Percentiles rank a stretch among this genome's conserved stretches.
Conservation (phyloP, 2,797 vertebrate species). For the Phrynocephalus forsythii region DNA sequence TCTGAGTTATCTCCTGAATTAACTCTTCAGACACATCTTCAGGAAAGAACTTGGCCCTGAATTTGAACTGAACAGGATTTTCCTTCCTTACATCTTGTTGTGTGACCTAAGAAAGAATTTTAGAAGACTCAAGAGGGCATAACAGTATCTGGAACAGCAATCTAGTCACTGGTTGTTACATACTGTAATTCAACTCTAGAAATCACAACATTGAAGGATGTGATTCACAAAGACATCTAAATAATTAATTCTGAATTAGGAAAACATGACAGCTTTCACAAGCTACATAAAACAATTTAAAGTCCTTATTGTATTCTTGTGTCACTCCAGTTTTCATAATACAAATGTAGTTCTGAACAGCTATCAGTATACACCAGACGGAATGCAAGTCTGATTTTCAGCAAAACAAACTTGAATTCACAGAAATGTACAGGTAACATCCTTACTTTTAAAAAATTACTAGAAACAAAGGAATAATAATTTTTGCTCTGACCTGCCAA, state of each 20-base stretch:
- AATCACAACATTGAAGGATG: slow-evolving; percentile 14
- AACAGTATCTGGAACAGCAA: background rate
- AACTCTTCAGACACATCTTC: slow-evolving; percentile 96
- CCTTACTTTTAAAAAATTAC: background rate
- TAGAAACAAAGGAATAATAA: background rate
- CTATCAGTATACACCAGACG: background rate
- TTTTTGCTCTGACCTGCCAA: background rate
- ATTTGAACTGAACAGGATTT: slow-evolving; percentile 96
- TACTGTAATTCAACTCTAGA: slow-evolving; percentile 22
- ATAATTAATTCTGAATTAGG: background rate
- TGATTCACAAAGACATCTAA: background rate
- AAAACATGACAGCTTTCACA: slow-evolving; percentile 37
- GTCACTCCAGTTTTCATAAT: slow-evolving; percentile 25
- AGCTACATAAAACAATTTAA: slow-evolving; percentile 2
- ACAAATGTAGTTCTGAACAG: slow-evolving; percentile 4
- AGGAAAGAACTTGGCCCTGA: slow-evolving; percentile 97
- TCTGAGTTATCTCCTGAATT: slow-evolving; percentile 97
- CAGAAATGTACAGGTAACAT: background rate
- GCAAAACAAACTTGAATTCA: background rate
- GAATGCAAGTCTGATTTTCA: background rate
- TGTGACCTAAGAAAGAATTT: slow-evolving; percentile 86
- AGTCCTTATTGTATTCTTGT: background rate
- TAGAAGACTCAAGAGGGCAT: slow-evolving; percentile 15
- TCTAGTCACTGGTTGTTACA: slow-evolving; percentile 21
- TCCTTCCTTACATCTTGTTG: slow-evolving; percentile 98